These are phyloP conservation scores for Heterotilapia buettikoferi DNA, from an alignment of 2,113 vertebrate species.

Conservation along the genomic window DNA sequence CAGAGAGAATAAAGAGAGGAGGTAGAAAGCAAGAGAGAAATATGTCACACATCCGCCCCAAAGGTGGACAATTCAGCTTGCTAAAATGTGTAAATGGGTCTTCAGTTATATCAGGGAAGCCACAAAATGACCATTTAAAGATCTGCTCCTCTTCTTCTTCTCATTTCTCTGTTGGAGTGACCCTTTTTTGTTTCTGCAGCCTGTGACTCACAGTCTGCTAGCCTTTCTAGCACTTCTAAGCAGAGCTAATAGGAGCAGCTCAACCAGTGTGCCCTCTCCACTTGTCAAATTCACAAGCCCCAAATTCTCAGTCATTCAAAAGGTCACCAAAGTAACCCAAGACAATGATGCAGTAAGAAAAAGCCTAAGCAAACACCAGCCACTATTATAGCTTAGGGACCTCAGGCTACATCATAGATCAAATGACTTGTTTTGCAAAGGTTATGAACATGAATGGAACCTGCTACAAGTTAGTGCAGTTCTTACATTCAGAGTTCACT, in stretches of 20 bases:
- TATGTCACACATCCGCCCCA: background rate
- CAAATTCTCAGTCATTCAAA: slow-evolving; percentile 36
- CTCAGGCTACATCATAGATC: slow-evolving; percentile 36
- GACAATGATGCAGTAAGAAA: slow-evolving; percentile 29
- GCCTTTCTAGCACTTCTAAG: background rate
- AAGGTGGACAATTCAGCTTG: background rate
- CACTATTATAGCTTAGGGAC: slow-evolving; percentile 1
- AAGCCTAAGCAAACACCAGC: slow-evolving; percentile 1
- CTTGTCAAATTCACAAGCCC: slow-evolving; percentile 21
- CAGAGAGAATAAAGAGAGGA: slow-evolving; percentile 13
- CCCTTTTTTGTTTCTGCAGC: background rate
- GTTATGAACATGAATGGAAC: slow-evolving; percentile 23
- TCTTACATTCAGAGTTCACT: background rate
- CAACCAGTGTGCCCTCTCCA: slow-evolving; percentile 7
- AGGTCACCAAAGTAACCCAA: slow-evolving; percentile 43
- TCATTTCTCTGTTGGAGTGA: background rate
- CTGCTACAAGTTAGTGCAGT: background rate
- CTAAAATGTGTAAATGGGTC: slow-evolving; percentile 6
- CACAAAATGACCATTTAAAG: background rate
- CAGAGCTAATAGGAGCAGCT: slow-evolving; percentile 1
- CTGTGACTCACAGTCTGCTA: slow-evolving; percentile 17
- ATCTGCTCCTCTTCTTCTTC: background rate
- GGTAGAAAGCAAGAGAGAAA: background rate
- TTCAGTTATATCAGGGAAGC: background rate
- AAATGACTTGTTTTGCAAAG: slow-evolving; percentile 31